Evolutionary conservation across 2,888 invertebrate genomes (phyloP), one percentile per base, ranked within the genome.

Genomic region (Asteroscopus sphinx): DNA sequence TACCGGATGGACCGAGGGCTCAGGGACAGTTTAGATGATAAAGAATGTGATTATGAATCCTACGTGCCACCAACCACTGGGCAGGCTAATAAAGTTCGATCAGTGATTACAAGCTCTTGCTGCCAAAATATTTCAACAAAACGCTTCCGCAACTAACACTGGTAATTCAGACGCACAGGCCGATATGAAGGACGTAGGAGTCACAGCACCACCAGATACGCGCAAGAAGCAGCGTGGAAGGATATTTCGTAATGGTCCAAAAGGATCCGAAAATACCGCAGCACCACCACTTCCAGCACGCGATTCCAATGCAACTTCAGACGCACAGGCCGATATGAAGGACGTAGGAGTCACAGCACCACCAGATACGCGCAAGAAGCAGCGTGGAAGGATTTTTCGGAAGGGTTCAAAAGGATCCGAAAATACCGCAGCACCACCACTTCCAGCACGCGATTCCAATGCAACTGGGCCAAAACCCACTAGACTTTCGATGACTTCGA

Each of bases 391-490:
- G n/a, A n/a, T 30, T 1, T 30, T 30, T n/a, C 30, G 30, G 1
- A 30, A 30, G 6, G 11, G n/a, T 3, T 30, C 30, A n/a, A 30
- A 30, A 30, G n/a, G 39, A 0, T 49, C 48, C 2, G 48, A 49
- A n/a, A 46, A 46, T 16, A 46, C 46, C 15, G 46, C 46, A 8
- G 44, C 53, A 8, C 45, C 53, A 1, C 45, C 53, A 8, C 33
- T 53, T 0, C 53, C 45, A n/a, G 39, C 39, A 7, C 0, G 53
- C 0, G 33, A 53, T n/a, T 39, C 45, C 0, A 53, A 53, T 12
- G 0, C 6, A 7, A 25, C 45, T 0, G 53, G 45, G 0, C 45
- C 53, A 0, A 39, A 26, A n/a, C 45, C 45, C 0, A 39, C 35
- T 0, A 12, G 39, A 2, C 8, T 45, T 0, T 37, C 45, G 0